Percentiles rank a stretch among this genome's conserved stretches.
Conservation (phyloP, 2,797 vertebrate species). For the Alauda arvensis region DNA sequence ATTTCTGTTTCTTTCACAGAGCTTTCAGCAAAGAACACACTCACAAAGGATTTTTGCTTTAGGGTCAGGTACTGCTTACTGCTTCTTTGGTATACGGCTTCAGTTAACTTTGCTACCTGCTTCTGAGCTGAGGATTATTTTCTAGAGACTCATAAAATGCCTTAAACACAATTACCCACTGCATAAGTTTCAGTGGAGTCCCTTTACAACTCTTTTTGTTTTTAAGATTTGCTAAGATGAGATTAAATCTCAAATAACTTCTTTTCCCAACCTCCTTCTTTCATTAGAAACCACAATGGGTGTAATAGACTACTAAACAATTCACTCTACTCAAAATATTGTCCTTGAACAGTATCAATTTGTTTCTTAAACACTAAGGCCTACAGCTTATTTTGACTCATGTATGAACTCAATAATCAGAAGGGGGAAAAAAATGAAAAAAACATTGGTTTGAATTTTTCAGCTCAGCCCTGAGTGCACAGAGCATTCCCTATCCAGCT, state of each 20-base stretch:
- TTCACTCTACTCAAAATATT: background rate
- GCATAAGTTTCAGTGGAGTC: background rate
- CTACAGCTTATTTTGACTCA: background rate
- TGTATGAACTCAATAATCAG: background rate
- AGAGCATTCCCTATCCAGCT: background rate
- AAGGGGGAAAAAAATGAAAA: rapidly evolving
- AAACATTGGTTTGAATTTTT: background rate
- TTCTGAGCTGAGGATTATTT: background rate
- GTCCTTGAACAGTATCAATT: background rate
- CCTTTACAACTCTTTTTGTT: background rate
- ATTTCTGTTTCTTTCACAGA: background rate
- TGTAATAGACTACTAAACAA: background rate
- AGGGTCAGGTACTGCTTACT: background rate
- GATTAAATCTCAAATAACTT: background rate
- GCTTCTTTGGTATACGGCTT: background rate
- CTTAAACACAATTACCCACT: background rate
- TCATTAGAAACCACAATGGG: background rate
- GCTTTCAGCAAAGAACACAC: background rate
- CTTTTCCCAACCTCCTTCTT: background rate
- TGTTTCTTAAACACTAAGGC: background rate
- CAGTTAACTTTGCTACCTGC: background rate
- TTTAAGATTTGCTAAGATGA: background rate
- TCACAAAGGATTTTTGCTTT: background rate
- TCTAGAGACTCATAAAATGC: background rate
- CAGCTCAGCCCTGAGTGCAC: background rate